Conservation (phyloP, 1,140 invertebrate species). For the Melipona quadrifasciata region DNA sequence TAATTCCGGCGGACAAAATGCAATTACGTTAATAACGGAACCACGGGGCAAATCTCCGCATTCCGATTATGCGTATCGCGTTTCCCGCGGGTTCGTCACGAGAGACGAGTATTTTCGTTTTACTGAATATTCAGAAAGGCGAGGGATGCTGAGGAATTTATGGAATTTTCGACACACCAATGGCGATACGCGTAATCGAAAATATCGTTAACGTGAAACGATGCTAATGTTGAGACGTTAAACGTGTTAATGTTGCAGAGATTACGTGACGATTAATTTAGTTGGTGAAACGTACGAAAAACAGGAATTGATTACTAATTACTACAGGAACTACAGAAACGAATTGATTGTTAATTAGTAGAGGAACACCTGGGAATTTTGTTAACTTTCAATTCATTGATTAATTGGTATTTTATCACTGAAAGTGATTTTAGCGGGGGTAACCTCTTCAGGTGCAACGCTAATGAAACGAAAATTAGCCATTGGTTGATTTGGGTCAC, state of each 20-base stretch:
- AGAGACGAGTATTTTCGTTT: not conserved
- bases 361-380: no score
- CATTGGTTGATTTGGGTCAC: no score
- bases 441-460: no score
- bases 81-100: no score
- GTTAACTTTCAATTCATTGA: not conserved
- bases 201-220: not conserved
- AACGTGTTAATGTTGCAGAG: not conserved
- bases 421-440: no score
- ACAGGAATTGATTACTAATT: no score
- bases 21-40: constrained; percentile 33
- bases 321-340: no score
- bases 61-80: constrained; percentile 18
- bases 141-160: constrained; percentile 2
- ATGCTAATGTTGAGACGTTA: not conserved
- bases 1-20: constrained; percentile 29
- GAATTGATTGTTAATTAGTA: no score
- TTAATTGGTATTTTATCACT: not conserved
- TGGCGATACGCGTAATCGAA: not conserved
- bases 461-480: no score
- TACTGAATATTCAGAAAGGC: not conserved
- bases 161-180: not conserved
- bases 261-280: not conserved
- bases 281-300: not conserved
- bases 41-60: constrained; percentile 11